Percentiles rank a stretch among this genome's conserved stretches.
Evolutionary conservation across 2,888 invertebrate genomes (phyloP).

Genomic region (Leptopterna dolabrata): DNA sequence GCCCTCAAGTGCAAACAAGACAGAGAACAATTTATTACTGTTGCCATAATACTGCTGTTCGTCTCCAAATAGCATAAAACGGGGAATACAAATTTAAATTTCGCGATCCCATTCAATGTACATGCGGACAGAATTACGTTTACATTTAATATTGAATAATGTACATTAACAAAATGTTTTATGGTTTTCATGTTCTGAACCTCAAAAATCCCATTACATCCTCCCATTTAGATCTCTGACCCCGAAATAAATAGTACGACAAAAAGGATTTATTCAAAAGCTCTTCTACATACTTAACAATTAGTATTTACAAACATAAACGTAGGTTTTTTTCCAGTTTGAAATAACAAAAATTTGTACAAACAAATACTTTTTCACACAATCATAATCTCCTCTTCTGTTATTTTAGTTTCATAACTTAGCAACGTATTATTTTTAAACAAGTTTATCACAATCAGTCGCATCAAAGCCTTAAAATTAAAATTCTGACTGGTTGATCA

Average conservation of each 20-base stretch:
- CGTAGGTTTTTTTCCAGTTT: not conserved
- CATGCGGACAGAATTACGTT: too few species aligned
- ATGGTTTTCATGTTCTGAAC: too few species aligned
- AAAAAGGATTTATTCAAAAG: not conserved
- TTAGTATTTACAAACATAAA: not conserved
- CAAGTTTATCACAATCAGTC: conserved; percentile 49
- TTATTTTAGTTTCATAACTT: not conserved
- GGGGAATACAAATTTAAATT: too few species aligned
- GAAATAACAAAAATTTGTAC: not conserved
- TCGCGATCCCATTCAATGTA: too few species aligned
- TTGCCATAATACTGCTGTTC: too few species aligned
- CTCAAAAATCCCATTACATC: too few species aligned
- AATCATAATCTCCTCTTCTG: not conserved
- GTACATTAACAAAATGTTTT: too few species aligned
- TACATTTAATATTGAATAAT: too few species aligned
- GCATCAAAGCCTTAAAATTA: conserved; percentile 17
- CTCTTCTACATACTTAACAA: not conserved
- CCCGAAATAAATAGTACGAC: not conserved
- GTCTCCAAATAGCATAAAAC: too few species aligned
- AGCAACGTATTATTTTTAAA: conserved; percentile 16
- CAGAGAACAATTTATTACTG: too few species aligned
- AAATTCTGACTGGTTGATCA: conserved; percentile 16
- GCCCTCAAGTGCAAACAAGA: too few species aligned
- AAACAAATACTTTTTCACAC: not conserved
- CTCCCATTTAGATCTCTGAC: too few species aligned